Conservation (phyloP, 2,113 vertebrate species). For the Chloropsis hardwickii region DNA sequence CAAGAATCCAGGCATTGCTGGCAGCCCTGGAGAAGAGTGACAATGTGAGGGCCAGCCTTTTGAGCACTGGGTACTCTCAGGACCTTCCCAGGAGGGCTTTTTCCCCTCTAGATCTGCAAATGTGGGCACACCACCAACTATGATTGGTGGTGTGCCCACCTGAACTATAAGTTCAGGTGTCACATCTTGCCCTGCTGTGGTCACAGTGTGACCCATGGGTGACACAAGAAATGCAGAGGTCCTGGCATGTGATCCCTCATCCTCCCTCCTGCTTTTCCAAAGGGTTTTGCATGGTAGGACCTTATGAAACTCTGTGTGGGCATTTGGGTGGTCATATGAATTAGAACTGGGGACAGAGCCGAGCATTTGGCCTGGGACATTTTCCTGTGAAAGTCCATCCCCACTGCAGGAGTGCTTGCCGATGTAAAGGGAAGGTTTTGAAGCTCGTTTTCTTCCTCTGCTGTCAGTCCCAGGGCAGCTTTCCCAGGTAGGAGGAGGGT, state of each 20-base stretch:
- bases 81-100: neutral
- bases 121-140: rapidly evolving
- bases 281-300: neutral
- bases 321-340: neutral
- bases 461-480: neutral
- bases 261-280: neutral
- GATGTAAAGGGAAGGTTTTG: neutral
- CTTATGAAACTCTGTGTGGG: neutral
- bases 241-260: rapidly evolving
- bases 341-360: rapidly evolving
- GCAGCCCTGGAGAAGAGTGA: neutral
- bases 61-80: neutral
- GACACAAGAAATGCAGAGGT: neutral
- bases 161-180: neutral
- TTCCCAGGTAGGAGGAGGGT: neutral
- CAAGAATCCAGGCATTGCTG: neutral
- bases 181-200: neutral
- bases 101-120: neutral
- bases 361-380: neutral
- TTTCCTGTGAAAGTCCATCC: neutral
- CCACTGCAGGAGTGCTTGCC: rapidly evolving
- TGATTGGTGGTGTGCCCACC: too few species aligned
- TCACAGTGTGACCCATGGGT: too few species aligned
- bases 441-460: neutral
- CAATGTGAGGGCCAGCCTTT: rapidly evolving